Conservation (phyloP, 2,113 vertebrate species). For the Bos javanicus region DNA sequence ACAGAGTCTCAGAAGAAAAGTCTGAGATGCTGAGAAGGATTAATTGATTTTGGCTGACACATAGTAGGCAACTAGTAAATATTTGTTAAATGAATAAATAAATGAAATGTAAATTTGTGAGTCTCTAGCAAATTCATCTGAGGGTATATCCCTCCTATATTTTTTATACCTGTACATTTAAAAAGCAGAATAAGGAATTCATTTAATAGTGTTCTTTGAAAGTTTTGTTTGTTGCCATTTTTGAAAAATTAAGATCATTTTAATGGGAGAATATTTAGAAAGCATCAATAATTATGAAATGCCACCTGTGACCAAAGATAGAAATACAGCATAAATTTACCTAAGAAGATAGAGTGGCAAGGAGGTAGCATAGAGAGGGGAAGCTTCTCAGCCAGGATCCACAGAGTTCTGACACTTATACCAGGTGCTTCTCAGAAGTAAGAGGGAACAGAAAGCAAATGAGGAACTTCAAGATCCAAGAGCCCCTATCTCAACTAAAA, state of each 20-base stretch:
- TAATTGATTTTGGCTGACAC: not conserved
- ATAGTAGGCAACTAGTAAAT: not conserved
- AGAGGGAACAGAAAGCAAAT: constrained; percentile 13
- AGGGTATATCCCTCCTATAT: not conserved
- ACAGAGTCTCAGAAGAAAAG: not conserved
- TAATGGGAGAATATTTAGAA: not conserved
- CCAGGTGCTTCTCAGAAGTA: not conserved
- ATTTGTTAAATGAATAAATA: constrained; percentile 13
- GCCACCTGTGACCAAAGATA: constrained; percentile 12
- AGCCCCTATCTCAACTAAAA: not conserved
- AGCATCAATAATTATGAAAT: not conserved
- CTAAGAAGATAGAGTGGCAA: not conserved
- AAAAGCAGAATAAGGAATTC: not conserved
- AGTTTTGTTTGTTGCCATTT: not conserved
- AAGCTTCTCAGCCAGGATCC: not conserved
- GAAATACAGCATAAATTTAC: not conserved
- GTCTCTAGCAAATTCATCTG: not conserved
- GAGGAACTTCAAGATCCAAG: not conserved
- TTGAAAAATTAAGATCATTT: not conserved
- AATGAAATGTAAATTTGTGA: constrained; percentile 13
- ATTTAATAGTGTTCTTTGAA: not conserved
- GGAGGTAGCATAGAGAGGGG: not conserved
- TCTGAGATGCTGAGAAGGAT: not conserved
- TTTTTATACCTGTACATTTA: not conserved
- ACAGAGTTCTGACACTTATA: not conserved